Evolutionary conservation across 1,140 invertebrate species (phyloP).

Genomic region (Drosophila jambulina): DNA sequence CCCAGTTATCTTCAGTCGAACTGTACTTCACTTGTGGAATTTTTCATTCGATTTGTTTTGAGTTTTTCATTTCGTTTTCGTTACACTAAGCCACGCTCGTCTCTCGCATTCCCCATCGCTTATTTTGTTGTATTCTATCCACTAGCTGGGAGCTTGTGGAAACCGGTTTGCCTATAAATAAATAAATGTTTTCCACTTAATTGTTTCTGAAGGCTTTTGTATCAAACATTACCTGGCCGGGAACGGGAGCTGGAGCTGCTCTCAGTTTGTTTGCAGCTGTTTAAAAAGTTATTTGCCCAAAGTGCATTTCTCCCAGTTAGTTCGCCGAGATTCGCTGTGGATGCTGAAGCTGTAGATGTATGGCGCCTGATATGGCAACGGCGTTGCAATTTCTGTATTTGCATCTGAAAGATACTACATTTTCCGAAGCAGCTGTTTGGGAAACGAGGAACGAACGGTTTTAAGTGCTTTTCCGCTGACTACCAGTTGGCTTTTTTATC

Average conservation of each 20-base stretch:
- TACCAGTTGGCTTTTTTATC: slow-evolving; percentile 29
- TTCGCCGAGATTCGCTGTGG: slow-evolving; percentile 1
- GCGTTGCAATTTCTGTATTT: slow-evolving; percentile 38
- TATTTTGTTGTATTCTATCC: slow-evolving; percentile 50
- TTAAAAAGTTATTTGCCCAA: slow-evolving; percentile 16
- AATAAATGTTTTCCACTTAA: slow-evolving; percentile 72
- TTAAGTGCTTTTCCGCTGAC: slow-evolving; percentile 43
- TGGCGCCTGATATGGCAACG: slow-evolving; percentile 27
- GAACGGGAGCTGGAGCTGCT: not conserved
- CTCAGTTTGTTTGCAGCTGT: slow-evolving; percentile 24
- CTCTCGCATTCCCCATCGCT: slow-evolving; percentile 35
- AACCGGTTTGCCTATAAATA: slow-evolving; percentile 71
- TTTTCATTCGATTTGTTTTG: slow-evolving; percentile 43
- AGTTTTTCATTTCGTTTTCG: slow-evolving; percentile 51
- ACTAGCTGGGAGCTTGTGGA: slow-evolving; percentile 41
- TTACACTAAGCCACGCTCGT: slow-evolving; percentile 39
- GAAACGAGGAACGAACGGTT: slow-evolving; percentile 21
- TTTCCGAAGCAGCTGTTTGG: slow-evolving; percentile 38
- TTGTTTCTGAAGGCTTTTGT: slow-evolving; percentile 59
- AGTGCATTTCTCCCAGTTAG: slow-evolving; percentile 19
- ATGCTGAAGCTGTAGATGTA: slow-evolving; percentile 33
- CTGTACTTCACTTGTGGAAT: slow-evolving; percentile 36
- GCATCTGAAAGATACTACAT: slow-evolving; percentile 51
- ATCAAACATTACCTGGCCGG: slow-evolving; percentile 33
- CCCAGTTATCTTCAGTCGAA: slow-evolving; percentile 33